These are phyloP conservation scores for Chanos chanos DNA, from an alignment of 2,797 vertebrate species.

Conservation along the genomic window DNA sequence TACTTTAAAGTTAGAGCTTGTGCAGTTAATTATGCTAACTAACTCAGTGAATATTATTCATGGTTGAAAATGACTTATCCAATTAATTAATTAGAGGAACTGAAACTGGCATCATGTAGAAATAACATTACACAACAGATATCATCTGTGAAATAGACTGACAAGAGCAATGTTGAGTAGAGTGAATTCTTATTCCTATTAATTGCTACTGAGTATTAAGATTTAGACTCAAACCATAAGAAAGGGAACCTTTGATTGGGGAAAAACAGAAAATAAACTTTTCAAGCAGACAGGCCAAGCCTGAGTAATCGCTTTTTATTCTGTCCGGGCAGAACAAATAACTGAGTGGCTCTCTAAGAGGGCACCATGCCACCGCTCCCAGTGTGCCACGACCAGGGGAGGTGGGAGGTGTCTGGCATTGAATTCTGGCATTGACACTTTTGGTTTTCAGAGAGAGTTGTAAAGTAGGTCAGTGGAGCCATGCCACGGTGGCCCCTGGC, in stretches of 20 bases:
- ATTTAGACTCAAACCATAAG: too few relatives aligned
- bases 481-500: background rate
- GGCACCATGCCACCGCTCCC: conserved; percentile 32
- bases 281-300: conserved; percentile 25
- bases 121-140: too few relatives aligned
- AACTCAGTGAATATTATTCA: too few relatives aligned
- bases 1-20: too few relatives aligned
- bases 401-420: conserved; percentile 39
- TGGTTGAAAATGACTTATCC: too few relatives aligned
- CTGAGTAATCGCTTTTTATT: conserved; percentile 35
- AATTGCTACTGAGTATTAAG: too few relatives aligned
- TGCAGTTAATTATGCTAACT: too few relatives aligned
- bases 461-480: conserved; percentile 12
- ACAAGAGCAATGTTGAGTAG: too few relatives aligned
- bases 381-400: conserved; percentile 7
- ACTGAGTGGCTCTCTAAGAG: conserved; percentile 38
- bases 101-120: too few relatives aligned
- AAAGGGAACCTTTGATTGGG: conserved; percentile 29
- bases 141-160: too few relatives aligned
- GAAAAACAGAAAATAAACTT: conserved; percentile 8
- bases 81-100: too few relatives aligned
- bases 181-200: too few relatives aligned
- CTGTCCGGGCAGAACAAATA: conserved; percentile 37
- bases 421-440: conserved; percentile 31
- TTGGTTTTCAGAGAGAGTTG: conserved; percentile 25